A percentile compares a stretch with the other conserved stretches of the same genome.
Conservation (phyloP, 2,797 vertebrate species). For the Poecile montanus region DNA sequence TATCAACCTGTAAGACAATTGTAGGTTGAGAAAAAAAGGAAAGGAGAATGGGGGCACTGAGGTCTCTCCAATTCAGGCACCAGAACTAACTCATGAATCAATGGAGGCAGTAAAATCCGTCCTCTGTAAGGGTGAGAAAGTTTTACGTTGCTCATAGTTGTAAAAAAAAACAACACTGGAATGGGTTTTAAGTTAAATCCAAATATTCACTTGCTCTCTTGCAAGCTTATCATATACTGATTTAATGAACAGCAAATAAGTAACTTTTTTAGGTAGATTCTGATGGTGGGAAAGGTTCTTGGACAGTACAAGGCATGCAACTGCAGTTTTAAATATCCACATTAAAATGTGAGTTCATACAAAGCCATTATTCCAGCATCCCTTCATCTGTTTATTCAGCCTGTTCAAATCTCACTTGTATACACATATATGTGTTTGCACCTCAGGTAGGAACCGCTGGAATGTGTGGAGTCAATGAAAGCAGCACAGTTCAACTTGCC, state of each 20-base stretch:
- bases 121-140: neutral
- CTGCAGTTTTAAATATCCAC: neutral
- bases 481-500: neutral
- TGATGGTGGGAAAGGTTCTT: neutral
- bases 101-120: neutral
- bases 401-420: neutral
- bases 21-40: neutral
- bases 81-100: neutral
- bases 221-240: neutral
- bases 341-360: accelerated
- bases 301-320: neutral
- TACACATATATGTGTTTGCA: neutral
- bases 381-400: neutral
- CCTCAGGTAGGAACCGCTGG: neutral
- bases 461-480: neutral
- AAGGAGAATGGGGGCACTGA: accelerated
- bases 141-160: neutral
- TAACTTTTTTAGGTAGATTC: neutral
- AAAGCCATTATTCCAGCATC: neutral
- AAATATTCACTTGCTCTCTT: neutral
- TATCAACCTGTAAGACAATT: neutral
- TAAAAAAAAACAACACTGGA: neutral
- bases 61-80: neutral
- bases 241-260: neutral
- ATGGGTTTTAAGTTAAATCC: neutral